phyloP scores from a whole-genome alignment of 1,140 invertebrate genomes.

The Drosophila mauritiana region DNA sequence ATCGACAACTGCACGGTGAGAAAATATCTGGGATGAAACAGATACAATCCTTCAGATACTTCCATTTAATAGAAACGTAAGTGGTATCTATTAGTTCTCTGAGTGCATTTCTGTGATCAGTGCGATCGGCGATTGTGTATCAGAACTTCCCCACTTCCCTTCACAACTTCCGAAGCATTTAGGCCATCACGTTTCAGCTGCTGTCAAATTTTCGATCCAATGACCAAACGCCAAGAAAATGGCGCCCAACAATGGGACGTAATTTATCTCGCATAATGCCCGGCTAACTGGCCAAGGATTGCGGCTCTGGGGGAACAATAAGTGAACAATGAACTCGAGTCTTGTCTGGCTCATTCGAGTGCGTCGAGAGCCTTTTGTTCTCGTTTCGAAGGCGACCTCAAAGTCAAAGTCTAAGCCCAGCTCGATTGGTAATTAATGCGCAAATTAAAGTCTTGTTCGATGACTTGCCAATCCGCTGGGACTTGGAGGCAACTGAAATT shows the following conservation, averaged over 20 bases:
- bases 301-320: slow-evolving; percentile 56
- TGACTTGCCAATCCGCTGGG: slow-evolving; percentile 55
- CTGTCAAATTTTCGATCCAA: slow-evolving; percentile 34
- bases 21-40: neutral
- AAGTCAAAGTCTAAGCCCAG: slow-evolving; percentile 28
- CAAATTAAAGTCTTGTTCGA: slow-evolving; percentile 26
- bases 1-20: slow-evolving; percentile 39
- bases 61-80: too few relatives aligned
- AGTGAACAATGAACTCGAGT: slow-evolving; percentile 21
- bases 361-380: slow-evolving; percentile 43
- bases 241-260: slow-evolving; percentile 65
- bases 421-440: slow-evolving; percentile 56
- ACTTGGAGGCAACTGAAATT: slow-evolving; percentile 20
- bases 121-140: slow-evolving; percentile 25
- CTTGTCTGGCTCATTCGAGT: slow-evolving; percentile 23
- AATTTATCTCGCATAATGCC: slow-evolving; percentile 66
- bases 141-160: slow-evolving; percentile 23
- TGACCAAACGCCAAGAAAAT: slow-evolving; percentile 48
- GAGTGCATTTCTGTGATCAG: neutral
- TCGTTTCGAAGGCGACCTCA: slow-evolving; percentile 12
- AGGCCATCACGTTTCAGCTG: slow-evolving; percentile 67
- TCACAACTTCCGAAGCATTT: slow-evolving; percentile 39
- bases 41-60: too few relatives aligned
- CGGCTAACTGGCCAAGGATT: slow-evolving; percentile 59
- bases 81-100: neutral